Percentiles rank a stretch among this genome's conserved stretches.
Evolutionary conservation across 1,140 invertebrate species (phyloP).

Genomic region (Agraylea sexmaculata): DNA sequence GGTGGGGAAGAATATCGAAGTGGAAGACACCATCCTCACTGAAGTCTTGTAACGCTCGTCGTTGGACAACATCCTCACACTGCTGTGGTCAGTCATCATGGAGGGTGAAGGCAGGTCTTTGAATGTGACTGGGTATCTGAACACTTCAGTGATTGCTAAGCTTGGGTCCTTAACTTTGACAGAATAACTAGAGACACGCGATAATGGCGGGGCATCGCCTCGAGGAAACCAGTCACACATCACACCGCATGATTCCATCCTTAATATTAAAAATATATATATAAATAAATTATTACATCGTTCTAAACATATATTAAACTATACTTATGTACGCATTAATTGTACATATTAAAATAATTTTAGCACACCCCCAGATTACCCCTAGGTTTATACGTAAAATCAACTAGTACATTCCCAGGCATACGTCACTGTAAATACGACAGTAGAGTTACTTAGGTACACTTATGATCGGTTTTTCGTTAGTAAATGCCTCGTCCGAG

Average conservation of each 20-base stretch:
- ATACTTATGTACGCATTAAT: too few relatives aligned
- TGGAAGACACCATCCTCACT: constrained; percentile 42
- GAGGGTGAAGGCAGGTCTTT: constrained; percentile 25
- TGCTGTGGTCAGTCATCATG: constrained; percentile 38
- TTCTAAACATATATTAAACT: too few relatives aligned
- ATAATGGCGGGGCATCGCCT: constrained; percentile 9
- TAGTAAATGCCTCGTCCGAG: too few relatives aligned
- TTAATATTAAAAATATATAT: too few relatives aligned
- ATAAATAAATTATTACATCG: too few relatives aligned
- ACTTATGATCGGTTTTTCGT: too few relatives aligned
- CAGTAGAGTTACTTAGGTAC: too few relatives aligned
- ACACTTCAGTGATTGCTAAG: constrained; percentile 29
- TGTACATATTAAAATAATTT: too few relatives aligned
- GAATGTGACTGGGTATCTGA: constrained; percentile 29
- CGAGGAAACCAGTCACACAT: constrained; percentile 37
- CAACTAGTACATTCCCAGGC: too few relatives aligned
- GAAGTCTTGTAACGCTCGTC: constrained; percentile 45
- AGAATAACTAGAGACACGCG: constrained; percentile 39
- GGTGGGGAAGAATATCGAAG: constrained; percentile 48
- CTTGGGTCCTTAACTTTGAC: constrained; percentile 37
- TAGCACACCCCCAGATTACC: too few relatives aligned
- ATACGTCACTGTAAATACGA: too few relatives aligned
- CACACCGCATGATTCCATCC: constrained; percentile 45
- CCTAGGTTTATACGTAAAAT: too few relatives aligned
- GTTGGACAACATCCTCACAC: constrained; percentile 42